Percentiles rank a stretch among this genome's conserved stretches.
phyloP scores from a whole-genome alignment of 2,797 vertebrate species.

The Melanotaenia boesemani region DNA sequence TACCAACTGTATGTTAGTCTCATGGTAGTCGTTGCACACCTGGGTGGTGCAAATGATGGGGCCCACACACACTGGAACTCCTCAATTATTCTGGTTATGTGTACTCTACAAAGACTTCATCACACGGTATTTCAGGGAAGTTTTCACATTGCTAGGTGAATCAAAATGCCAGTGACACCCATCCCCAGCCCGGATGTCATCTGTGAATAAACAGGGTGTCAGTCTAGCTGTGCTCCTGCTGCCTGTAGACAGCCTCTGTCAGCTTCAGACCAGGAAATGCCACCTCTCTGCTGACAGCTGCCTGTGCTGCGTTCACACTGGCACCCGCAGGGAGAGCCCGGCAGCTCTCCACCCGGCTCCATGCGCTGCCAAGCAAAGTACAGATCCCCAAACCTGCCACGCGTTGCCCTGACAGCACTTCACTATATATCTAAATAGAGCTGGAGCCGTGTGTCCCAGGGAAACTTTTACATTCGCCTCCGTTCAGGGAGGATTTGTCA shows the following conservation, averaged over 20 bases:
- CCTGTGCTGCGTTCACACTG: constrained; percentile 88
- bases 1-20: constrained; percentile 27
- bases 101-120: constrained; percentile 89
- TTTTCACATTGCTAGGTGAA: constrained; percentile 87
- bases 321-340: constrained; percentile 75
- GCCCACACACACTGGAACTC: constrained; percentile 75
- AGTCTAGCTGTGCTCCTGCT: constrained; percentile 92
- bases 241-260: constrained; percentile 95
- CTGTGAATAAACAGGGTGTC: constrained; percentile 96
- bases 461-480: constrained; percentile 79
- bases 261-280: constrained; percentile 92
- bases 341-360: constrained; percentile 88
- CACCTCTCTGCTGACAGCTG: constrained; percentile 95
- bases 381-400: constrained; percentile 68
- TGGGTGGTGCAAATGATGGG: constrained; percentile 65
- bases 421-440: constrained; percentile 80
- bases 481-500: constrained; percentile 82
- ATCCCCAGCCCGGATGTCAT: constrained; percentile 91
- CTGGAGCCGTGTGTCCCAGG: constrained; percentile 71
- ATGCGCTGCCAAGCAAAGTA: constrained; percentile 64
- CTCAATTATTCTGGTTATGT: constrained; percentile 86
- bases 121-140: constrained; percentile 83
- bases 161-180: constrained; percentile 92
- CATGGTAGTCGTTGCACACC: constrained; percentile 56
- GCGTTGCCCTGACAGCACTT: constrained; percentile 67